Evolutionary conservation across 2,888 invertebrate genomes (phyloP).

Genomic region (Asteroscopus sphinx): DNA sequence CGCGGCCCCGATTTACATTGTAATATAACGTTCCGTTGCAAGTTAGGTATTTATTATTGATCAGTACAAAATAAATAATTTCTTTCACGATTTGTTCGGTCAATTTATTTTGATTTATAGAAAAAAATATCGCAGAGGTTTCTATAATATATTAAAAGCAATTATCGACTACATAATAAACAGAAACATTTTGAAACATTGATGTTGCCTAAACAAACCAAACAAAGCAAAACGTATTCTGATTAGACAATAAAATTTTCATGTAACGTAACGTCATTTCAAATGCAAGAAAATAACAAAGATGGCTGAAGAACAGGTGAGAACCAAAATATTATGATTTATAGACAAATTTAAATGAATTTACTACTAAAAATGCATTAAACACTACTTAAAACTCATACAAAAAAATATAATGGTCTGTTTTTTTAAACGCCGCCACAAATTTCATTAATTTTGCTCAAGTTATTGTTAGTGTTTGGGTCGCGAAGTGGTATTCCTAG

Average conservation of each 20-base stretch:
- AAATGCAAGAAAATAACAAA: constrained; percentile 90
- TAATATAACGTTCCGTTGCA: constrained; percentile 33
- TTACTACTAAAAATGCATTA: constrained; percentile 40
- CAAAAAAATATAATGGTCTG: constrained; percentile 18
- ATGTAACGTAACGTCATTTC: constrained; percentile 78
- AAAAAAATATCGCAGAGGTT: background rate
- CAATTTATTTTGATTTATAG: background rate
- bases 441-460: constrained; percentile 23
- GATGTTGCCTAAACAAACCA: background rate
- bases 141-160: background rate
- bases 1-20: no score
- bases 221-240: constrained; percentile 14
- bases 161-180: background rate
- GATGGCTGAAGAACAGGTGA: constrained; percentile 95
- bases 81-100: background rate
- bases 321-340: constrained; percentile 87
- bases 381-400: constrained; percentile 15
- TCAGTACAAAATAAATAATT: background rate
- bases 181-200: background rate
- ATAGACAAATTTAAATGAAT: constrained; percentile 78
- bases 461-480: constrained; percentile 41
- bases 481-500: constrained; percentile 38
- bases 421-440: constrained; percentile 28
- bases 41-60: background rate
- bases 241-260: constrained; percentile 38